Evolutionary conservation across 2,113 vertebrate genomes (phyloP), one percentile per base, ranked within the genome.

Genomic region (Rattus rattus): DNA sequence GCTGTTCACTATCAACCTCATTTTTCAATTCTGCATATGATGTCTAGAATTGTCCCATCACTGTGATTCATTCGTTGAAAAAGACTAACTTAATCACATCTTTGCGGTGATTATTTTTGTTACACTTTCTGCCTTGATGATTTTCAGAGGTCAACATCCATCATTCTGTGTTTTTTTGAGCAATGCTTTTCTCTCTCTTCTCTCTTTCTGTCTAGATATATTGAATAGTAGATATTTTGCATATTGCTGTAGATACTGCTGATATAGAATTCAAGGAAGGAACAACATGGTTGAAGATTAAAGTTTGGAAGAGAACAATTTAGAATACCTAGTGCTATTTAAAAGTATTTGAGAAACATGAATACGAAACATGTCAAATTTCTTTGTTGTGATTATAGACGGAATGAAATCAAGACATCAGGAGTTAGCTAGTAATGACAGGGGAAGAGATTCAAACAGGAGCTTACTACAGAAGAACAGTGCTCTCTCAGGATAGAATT

Each of bases 61-160:
- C 91, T 93, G 80, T 95, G 97, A 98, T 98, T 97, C 97, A 98
- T 97, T 98, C 97, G 98, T 97, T 98, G 98, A 94, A 24, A 96
- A 72, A 95, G 96, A 94, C 20, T 79, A 81, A 91, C 95, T 98
- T 98, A 98, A 98, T 98, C 97, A 98, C 90, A 59, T 87, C 17
- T 85, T 86, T 97, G 67, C 93, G 97, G 97, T 98, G 98, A 97
- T 97, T 19, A 30, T 95, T 97, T 98, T 96, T 96, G 97, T 97
- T 98, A 97, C 1, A 69, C 79, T 98, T 98, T 97, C 98, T 96
- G 98, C 96, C 95, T 98, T 98, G 96, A 95, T 98, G 98, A 97
- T 97, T 99, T 98, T 96, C 97, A 97, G 98, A 98, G 96, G 98
- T 98, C 97, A 97, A 63, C 97, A 98, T 99, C 98, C 92, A 98